Base-by-base conservation (phyloP, 2,113 vertebrate species). In the Rhabdornis inornatus region DNA sequence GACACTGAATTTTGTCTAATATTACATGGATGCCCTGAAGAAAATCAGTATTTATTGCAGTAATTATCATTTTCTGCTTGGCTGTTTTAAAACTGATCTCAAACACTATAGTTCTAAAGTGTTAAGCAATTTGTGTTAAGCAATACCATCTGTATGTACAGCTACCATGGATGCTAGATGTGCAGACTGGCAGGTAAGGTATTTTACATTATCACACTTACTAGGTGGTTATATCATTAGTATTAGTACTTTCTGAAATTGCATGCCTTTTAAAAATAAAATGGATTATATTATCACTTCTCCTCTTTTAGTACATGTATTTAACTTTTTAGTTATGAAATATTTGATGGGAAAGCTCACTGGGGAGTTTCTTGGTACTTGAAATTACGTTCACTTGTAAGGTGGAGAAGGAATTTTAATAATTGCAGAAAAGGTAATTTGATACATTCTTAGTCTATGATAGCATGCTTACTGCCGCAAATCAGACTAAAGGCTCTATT, bases 251-350 rank as follows among this genome's bases (percentile, higher is more conserved):
- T 97, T 96, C 82, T 70, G 81, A 96, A 97, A 95, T 96, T 96
- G 42, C 83, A 83, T 75, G 74, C 63, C 83, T 97, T 97, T 95
- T 95, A 72, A 92, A 95, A 96, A 95, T 95, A 95, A 97, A 97
- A 96, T 85, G 81, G 74, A 91, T 97, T 96, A 90, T 95, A 91
- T 63, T 95, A 92, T 95, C 94, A 89, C 75, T 90, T 96, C 72
- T 94, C 89, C 47, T 95, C 52, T 95, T 96, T 97, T 92, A 96
- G 87, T 59, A 96, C 82, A 94, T 86, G 68, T 96, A 95, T 94
- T 97, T 97, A 97, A 97, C 83, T 24, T 95, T 96, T 96, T 92
- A 95, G 70, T 94, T 97, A 89, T 94, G 86, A 96, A 96, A 96
- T 97, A 96, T 92, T 96, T 97, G 92, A 97, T 97, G 75, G 83